These are phyloP conservation scores for Oryzias celebensis DNA, from an alignment of 2,113 vertebrate genomes.

Conservation along the genomic window DNA sequence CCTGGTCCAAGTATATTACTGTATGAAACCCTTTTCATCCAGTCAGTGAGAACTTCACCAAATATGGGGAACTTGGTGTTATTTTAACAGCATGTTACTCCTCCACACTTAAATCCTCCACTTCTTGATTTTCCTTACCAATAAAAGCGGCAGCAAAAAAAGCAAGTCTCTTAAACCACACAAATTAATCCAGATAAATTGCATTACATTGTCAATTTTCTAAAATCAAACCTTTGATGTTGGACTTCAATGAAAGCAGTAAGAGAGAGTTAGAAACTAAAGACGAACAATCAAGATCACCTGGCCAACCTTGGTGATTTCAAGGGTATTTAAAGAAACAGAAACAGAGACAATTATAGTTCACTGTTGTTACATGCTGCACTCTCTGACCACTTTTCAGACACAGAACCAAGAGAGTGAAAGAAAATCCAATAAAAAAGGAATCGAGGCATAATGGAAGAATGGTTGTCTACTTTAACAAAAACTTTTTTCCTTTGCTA, in stretches of 20 bases:
- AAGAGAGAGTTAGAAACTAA: background rate
- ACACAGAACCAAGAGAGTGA: conserved; percentile 6
- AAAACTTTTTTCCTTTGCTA: background rate
- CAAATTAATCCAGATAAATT: conserved; percentile 33
- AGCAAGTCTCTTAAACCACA: conserved; percentile 19
- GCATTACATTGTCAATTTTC: conserved; percentile 12
- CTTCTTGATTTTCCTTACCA: too few species aligned
- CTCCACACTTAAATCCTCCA: too few species aligned
- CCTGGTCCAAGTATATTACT: too few species aligned
- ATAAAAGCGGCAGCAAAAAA: background rate
- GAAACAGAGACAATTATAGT: conserved; percentile 34
- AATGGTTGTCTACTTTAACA: background rate
- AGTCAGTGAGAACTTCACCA: too few species aligned
- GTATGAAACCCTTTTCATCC: too few species aligned
- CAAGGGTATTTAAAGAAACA: background rate
- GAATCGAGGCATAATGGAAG: conserved; percentile 4
- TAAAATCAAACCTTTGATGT: background rate
- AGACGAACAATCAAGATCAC: background rate
- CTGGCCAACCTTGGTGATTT: background rate
- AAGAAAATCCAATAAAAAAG: background rate
- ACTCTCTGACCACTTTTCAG: conserved; percentile 14
- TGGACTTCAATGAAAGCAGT: background rate
- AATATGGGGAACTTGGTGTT: too few species aligned
- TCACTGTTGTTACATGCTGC: conserved; percentile 48
- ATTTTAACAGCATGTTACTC: too few species aligned